Evolutionary conservation across 1,140 invertebrate genomes (phyloP).

Genomic region (Lepidurus apus): DNA sequence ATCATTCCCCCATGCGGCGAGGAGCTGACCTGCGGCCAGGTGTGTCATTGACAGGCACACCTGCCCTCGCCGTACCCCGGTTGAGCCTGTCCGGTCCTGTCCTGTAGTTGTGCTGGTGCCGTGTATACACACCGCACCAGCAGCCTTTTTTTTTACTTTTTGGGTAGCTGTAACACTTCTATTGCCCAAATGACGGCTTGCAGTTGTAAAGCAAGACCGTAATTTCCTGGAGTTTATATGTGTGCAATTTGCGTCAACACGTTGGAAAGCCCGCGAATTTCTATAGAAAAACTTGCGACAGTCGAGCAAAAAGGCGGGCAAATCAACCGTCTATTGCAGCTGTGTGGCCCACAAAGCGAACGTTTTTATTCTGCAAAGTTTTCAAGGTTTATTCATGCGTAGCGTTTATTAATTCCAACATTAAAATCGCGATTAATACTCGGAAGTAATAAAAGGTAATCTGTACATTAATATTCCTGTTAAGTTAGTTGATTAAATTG

Average conservation of each 20-base stretch:
- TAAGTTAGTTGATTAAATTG: no score
- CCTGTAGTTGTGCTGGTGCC: not conserved
- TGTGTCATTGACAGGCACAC: slow-evolving; percentile 10
- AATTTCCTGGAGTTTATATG: not conserved
- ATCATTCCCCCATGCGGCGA: not conserved
- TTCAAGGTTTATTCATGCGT: no score
- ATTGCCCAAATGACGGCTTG: not conserved
- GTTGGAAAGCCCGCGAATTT: not conserved
- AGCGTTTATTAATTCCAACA: no score
- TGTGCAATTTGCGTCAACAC: not conserved
- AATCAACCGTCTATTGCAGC: not conserved
- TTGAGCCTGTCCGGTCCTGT: not conserved
- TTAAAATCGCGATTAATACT: no score
- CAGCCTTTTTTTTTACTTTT: not conserved
- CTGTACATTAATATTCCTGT: no score
- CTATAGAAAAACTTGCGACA: not conserved
- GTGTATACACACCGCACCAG: not conserved
- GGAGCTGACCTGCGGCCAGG: slow-evolving; percentile 12
- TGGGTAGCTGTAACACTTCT: not conserved
- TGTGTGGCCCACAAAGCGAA: no score
- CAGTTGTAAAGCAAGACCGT: not conserved
- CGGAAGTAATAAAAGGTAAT: no score
- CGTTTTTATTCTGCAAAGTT: no score
- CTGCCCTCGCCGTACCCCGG: not conserved
- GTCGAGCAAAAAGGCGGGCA: not conserved